phyloP scores from a whole-genome alignment of 2,113 vertebrate species.

The Sorex araneus region DNA sequence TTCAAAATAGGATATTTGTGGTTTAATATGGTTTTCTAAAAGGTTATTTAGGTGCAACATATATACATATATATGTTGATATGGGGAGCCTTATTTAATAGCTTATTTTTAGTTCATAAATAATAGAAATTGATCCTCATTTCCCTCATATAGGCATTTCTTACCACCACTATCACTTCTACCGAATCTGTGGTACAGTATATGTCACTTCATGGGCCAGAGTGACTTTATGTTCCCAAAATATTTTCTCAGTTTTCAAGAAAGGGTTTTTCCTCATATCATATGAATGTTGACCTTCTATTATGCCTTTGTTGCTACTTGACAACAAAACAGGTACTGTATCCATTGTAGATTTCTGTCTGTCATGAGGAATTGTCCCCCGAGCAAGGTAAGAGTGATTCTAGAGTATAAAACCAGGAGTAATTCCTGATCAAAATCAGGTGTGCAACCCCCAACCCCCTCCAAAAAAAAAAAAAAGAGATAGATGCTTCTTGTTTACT shows the following conservation, averaged over 20 bases:
- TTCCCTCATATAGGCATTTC: not conserved
- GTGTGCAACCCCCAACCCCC: no score
- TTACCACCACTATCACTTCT: not conserved
- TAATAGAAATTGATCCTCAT: not conserved
- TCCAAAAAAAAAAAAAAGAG: not conserved
- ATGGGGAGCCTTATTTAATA: not conserved
- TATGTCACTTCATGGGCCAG: not conserved
- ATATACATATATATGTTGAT: not conserved
- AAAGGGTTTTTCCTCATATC: not conserved
- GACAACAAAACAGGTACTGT: not conserved
- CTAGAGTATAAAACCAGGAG: no score
- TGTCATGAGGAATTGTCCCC: not conserved
- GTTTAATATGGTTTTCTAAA: not conserved
- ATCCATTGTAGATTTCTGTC: not conserved
- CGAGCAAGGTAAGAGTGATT: no score
- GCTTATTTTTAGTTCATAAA: not conserved
- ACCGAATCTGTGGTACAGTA: not conserved
- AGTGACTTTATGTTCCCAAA: not conserved
- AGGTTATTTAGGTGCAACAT: not conserved
- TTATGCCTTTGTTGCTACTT: not conserved
- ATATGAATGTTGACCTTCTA: not conserved
- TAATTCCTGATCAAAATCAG: no score
- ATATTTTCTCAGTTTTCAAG: slow-evolving; percentile 1
- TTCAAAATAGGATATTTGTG: not conserved
- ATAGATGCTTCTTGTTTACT: not conserved